Base-by-base conservation (phyloP, 2,113 vertebrate genomes). In the Paradoxurus hermaphroditus region DNA sequence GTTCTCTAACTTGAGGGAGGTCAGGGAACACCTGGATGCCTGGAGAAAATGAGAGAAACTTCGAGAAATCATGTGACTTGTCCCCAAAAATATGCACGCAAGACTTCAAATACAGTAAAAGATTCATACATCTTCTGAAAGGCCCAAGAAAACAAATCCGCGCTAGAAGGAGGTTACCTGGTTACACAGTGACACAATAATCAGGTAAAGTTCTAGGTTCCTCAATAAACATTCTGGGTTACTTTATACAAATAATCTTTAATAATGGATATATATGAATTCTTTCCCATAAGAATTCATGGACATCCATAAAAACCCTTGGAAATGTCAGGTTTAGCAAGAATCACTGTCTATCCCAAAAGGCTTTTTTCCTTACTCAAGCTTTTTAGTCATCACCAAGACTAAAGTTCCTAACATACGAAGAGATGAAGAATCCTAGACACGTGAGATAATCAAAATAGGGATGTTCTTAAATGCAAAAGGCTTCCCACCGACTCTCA, bases 381-480 rank as follows among this genome's bases (percentile, higher is more conserved):
- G 16, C 27, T 62, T n/a, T 68, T n/a, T 68, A 77, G n/a, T 79
- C 14, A 51, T 62, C 44, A 89, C 16, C 13, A 81, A 88, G 27
- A 41, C 49, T 70, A 29, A 96, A 97, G 31, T 84, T 81, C 29
- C 27, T 88, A 97, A 82, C 1, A 59, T 27, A 87, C 27, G 25
- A 63, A 91, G 5, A 97, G 44, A 73, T 56, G 12, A 87, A 90
- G 78, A 96, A 70, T 87, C 44, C 53, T 73, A 78, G n/a, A 86
- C 10, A 78, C 12, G 67, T 34, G 53, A 88, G 75, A 85, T n/a
- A 19, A 87, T 67, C 49, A 94, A 97, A 95, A 81, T 10, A 72
- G 51, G 10, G 12, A 82, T 12, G 31, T 83, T 72, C 72, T 78
- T 67, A 92, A 95, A 73, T 62, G 18, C 25, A 86, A 53, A 65